phyloP scores from a whole-genome alignment of 2,888 invertebrate species.

The Pseudanteris insignis region DNA sequence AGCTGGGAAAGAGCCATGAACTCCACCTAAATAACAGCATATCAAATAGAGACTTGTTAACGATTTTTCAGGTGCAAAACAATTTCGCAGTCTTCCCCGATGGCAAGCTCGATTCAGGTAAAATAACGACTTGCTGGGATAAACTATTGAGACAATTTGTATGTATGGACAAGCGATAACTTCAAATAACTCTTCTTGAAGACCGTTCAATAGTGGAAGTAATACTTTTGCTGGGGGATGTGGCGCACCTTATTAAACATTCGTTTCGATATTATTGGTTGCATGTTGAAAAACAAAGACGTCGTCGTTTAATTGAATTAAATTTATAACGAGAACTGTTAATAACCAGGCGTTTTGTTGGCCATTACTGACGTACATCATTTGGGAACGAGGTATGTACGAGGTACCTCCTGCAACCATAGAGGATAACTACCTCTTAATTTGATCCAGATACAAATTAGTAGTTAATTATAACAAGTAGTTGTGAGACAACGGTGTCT shows the following conservation, averaged over 20 bases:
- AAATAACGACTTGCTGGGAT: slow-evolving; percentile 46
- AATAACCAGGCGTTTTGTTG: slow-evolving; percentile 46
- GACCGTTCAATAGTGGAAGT: slow-evolving; percentile 42
- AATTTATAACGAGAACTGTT: slow-evolving; percentile 23
- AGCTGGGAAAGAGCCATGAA: too few relatives aligned
- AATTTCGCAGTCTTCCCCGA: slow-evolving; percentile 64
- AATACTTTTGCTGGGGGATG: slow-evolving; percentile 45
- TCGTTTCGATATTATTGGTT: slow-evolving; percentile 30
- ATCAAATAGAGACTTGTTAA: slow-evolving; percentile 25
- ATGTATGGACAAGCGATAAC: slow-evolving; percentile 3
- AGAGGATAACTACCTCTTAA: slow-evolving; percentile 13
- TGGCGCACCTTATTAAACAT: slow-evolving; percentile 33
- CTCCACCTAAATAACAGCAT: too few relatives aligned
- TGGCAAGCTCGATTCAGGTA: slow-evolving; percentile 65
- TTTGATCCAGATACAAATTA: slow-evolving; percentile 20
- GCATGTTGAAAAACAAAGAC: slow-evolving; percentile 32
- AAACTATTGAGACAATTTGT: slow-evolving; percentile 33
- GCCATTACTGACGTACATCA: slow-evolving; percentile 45
- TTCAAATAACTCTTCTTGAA: slow-evolving; percentile 29
- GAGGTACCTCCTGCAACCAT: slow-evolving; percentile 31
- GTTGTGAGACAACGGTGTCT: slow-evolving; percentile 17
- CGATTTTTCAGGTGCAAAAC: slow-evolving; percentile 64
- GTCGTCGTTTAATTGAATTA: slow-evolving; percentile 10
- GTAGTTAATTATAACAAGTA: slow-evolving; percentile 25
- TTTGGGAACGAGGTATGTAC: slow-evolving; percentile 45